Evolutionary conservation across 2,113 vertebrate species (phyloP), one percentile per base, ranked within the genome.

Genomic region (Asarcornis scutulata): DNA sequence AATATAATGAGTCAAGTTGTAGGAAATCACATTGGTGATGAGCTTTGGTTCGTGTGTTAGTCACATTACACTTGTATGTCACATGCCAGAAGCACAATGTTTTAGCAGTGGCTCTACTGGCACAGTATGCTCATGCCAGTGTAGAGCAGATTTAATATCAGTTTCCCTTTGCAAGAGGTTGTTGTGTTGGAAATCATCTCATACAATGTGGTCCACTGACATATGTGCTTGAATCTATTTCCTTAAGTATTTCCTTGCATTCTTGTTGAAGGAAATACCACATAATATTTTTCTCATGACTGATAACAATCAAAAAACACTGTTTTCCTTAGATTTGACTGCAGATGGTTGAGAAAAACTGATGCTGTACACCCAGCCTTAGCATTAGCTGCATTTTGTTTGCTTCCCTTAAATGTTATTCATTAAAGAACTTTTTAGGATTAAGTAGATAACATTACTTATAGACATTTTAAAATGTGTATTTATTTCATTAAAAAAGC

Each of bases 401-500:
- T 76, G 9, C 59, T 68, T 76, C 62, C 29, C 52, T 76, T 74
- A 59, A 72, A 67, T n/a, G 76, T 85, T 76, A 89, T 50, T 34
- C 15, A 44, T 67, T 63, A 80, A 81, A 86, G 8, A 67, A 7
- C 3, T 48, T 93, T 64, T 53, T 31, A 93, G 64, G 26, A 82
- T 69, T 80, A 93, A 80, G 55, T 10, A 86, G 23, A 60, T 13
- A 82, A 91, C 76, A 78, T 23, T 71, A 68, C 17, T 50, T 16
- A 26, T 1, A 32, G 32, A 50, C 25, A 80, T 58, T 56, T 88
- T 63, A 5, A 80, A 73, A 86, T 5, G 8, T 17, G 46, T 17
- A 80, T 89, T 82, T 78, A 68, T 88, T 82, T 76, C 11, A 88
- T 53, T 66, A 75, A 83, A 76, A 84, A 95, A 95, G n/a, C 23